Percentiles rank a stretch among this genome's conserved stretches.
Conservation (phyloP, 2,113 vertebrate genomes). For the Ceuthmochares aereus region DNA sequence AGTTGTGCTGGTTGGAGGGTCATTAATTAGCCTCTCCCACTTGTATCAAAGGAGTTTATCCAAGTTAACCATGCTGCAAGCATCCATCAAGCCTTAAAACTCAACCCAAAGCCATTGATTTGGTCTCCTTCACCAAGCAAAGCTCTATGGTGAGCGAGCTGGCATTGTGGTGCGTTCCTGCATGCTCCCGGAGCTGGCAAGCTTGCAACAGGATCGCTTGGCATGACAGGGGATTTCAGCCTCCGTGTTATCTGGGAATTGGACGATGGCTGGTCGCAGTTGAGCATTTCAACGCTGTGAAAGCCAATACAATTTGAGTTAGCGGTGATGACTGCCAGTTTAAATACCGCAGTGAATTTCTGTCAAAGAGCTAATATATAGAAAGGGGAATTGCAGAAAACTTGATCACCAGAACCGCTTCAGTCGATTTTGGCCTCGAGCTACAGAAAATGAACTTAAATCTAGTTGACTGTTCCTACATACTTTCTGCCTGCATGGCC, state of each 20-base stretch:
- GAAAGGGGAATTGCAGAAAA: constrained; percentile 81
- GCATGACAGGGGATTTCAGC: constrained; percentile 81
- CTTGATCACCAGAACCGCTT: constrained; percentile 80
- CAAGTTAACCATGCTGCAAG: neutral
- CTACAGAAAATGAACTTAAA: constrained; percentile 84
- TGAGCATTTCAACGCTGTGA: constrained; percentile 78
- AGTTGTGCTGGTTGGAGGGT: neutral
- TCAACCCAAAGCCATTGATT: fast-evolving
- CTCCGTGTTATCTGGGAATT: constrained; percentile 75
- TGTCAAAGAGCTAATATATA: constrained; percentile 77
- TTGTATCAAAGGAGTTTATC: neutral
- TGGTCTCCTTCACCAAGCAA: neutral
- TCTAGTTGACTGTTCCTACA: constrained; percentile 76
- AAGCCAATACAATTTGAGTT: constrained; percentile 87
- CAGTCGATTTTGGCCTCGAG: constrained; percentile 82
- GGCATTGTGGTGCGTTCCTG: neutral
- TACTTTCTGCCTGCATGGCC: constrained; percentile 66
- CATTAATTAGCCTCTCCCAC: neutral
- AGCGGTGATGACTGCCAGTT: constrained; percentile 84
- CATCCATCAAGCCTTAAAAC: neutral
- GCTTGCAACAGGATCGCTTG: constrained; percentile 56
- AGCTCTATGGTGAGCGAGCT: neutral
- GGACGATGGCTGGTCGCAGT: constrained; percentile 80
- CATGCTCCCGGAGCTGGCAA: neutral
- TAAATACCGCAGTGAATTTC: constrained; percentile 84